Base-by-base conservation (phyloP, 2,888 invertebrate species). In the Apamea epomidion region DNA sequence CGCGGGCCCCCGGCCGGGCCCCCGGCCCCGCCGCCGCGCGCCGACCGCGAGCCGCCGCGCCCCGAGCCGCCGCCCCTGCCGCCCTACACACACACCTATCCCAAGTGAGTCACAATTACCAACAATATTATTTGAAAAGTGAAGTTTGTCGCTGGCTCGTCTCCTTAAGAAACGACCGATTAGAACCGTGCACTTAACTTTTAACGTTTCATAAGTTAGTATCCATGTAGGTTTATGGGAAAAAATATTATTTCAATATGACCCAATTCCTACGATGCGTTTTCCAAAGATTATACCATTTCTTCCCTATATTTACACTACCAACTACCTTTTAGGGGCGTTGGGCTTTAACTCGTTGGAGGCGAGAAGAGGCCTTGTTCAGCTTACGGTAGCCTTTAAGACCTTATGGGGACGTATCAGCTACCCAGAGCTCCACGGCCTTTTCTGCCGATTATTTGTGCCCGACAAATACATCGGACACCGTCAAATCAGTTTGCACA, bases 21-120 rank as follows among this genome's bases (percentile, higher is more conserved):
- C 76, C 93, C 93, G 79, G 88, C 93, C 76, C 90, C 92, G 68
- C 89, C 90, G 83, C 88, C 91, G 87, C 82, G 80, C 5, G 80
- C 73, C 32, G 85, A 82, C 69, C 82, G 82, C 86, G 87, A 85
- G 76, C 85, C 79, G 32, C 87, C 90, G 3, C 88, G 87, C 81
- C 87, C 87, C 69, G 90, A 89, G 54, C 89, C 90, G 54, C 89
- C 89, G 18, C 87, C 83, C 32, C 81, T 85, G 75, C 91, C 89
- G 68, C 87, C 89, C n/a, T 89, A 90, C 84, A 88, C 81, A 60
- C 89, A 84, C 65, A 80, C 82, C 0, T 82, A 86, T 42, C 54
- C 54, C 62, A 80, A 74, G 79, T 82, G 10, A 82, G 76, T 67
- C 25, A 29, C n/a, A 7, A 29, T 16, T 29, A 62, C 29, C 29